A percentile compares a stretch with the other conserved stretches of the same genome.
phyloP scores from a whole-genome alignment of 2,113 vertebrate species.

The Oenanthe oenanthe region DNA sequence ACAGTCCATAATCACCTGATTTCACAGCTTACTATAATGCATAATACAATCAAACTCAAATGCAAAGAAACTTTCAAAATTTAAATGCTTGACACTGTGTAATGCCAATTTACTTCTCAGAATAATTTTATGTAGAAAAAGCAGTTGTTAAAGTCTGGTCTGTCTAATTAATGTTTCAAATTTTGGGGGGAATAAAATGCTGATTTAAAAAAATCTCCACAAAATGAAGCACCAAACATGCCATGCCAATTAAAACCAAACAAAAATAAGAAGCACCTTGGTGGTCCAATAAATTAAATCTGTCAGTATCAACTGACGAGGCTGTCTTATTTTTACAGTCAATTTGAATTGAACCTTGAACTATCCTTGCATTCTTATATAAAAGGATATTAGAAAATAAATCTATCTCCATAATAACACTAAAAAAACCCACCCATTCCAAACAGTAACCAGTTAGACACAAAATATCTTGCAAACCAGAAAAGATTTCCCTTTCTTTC shows the following conservation, averaged over 20 bases:
- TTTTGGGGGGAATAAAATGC: neutral
- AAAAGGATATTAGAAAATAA: neutral
- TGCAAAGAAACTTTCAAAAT: neutral
- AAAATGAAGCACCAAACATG: neutral
- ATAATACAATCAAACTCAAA: neutral
- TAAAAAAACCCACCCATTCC: neutral
- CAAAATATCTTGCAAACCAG: neutral
- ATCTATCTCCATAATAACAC: rapidly evolving
- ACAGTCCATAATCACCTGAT: neutral
- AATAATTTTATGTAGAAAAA: neutral
- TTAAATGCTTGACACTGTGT: neutral
- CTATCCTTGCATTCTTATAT: neutral
- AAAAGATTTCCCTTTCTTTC: neutral
- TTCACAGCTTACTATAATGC: neutral
- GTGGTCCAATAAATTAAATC: neutral
- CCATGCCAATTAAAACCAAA: neutral
- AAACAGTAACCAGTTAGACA: neutral
- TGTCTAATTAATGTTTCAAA: neutral
- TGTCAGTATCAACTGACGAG: rapidly evolving
- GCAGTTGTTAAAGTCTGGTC: neutral
- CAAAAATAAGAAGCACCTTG: neutral
- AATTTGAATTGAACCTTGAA: neutral
- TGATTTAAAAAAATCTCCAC: neutral
- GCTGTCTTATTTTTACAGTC: neutral
- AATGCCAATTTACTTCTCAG: neutral